Evolutionary conservation across 2,113 vertebrate genomes (phyloP), one percentile per base, ranked within the genome.

Genomic region (Lamprotornis superbus): DNA sequence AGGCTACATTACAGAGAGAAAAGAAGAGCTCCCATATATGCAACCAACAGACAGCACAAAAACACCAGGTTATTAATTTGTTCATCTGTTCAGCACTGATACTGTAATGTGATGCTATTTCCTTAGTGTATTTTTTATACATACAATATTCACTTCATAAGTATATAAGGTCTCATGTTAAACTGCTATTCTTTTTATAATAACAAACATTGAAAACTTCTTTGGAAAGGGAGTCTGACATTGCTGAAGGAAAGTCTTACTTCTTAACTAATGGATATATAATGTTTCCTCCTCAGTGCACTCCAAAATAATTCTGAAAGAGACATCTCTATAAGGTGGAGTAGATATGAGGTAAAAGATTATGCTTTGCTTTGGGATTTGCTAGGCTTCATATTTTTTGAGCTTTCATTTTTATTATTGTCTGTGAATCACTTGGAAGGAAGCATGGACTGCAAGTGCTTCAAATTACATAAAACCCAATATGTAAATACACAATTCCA

Each of bases 201-300:
- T 64, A 59, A 65, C 0, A 3, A 63, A 44, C 44, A 59, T 2
- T 50, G 25, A 59, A 67, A 59, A 42, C 7, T 9, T 59, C 17
- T 50, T 59, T 68, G 53, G 15, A 67, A 67, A 50, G 37, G 8
- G 35, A 8, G 13, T 15, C 44, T 0, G 1, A 59, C 1, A 0
- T 37, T 50, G 31, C 11, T 42, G 44, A 67, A 30, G 44, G 61
- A 31, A 85, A 42, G 13, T 50, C 61, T 76, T 42, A 24, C 20
- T 25, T 67, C 71, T 67, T 42, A 50, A 59, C 25, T 35, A 67
- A 44, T 1, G 1, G 5, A 37, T 67, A 67, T 15, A 31, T 50
- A 21, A 59, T 31, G 17, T 50, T 59, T 68, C 4, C 11, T 52
- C 6, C 37, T 52, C 37, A 44, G 21, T 31, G 53, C 67, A 11